Percentiles rank a stretch among this genome's conserved stretches.
phyloP scores from a whole-genome alignment of 2,797 vertebrate genomes.

The Melopsittacus undulatus region DNA sequence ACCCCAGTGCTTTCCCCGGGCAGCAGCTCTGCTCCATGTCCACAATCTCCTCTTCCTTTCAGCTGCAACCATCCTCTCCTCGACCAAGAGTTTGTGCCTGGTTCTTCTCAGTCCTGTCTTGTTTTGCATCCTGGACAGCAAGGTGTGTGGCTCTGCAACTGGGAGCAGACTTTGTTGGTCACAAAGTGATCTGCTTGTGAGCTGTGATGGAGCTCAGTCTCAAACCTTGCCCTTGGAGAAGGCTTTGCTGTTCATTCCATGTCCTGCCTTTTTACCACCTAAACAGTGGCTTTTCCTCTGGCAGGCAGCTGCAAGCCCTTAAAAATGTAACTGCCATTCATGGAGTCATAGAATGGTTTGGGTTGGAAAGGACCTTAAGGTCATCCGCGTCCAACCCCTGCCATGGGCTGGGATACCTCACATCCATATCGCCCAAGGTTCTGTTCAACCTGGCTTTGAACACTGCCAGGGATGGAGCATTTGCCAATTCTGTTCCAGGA shows the following conservation, averaged over 20 bases:
- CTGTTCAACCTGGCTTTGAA: not conserved
- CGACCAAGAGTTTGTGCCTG: not conserved
- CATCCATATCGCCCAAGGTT: not conserved
- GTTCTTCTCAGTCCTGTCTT: not conserved
- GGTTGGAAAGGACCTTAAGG: not conserved
- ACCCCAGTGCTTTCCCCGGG: rapidly evolving
- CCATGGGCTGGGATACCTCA: not conserved
- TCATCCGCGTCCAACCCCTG: not conserved
- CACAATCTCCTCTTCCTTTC: not conserved
- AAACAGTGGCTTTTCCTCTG: not conserved
- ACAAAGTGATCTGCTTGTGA: not conserved
- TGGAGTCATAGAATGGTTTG: not conserved
- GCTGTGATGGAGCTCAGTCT: not conserved
- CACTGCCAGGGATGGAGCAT: not conserved
- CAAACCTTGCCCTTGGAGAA: not conserved
- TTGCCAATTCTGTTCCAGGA: not conserved
- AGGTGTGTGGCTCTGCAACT: not conserved
- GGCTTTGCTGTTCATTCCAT: rapidly evolving
- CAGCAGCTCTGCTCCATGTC: rapidly evolving
- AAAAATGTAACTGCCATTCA: not conserved
- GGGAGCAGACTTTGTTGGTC: rapidly evolving
- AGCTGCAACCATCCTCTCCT: not conserved
- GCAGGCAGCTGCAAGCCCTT: not conserved
- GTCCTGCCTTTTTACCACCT: not conserved
- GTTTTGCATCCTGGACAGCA: not conserved